Evolutionary conservation across 2,888 invertebrate genomes (phyloP), one percentile per base, ranked within the genome.

Genomic region (Agrotis puta): DNA sequence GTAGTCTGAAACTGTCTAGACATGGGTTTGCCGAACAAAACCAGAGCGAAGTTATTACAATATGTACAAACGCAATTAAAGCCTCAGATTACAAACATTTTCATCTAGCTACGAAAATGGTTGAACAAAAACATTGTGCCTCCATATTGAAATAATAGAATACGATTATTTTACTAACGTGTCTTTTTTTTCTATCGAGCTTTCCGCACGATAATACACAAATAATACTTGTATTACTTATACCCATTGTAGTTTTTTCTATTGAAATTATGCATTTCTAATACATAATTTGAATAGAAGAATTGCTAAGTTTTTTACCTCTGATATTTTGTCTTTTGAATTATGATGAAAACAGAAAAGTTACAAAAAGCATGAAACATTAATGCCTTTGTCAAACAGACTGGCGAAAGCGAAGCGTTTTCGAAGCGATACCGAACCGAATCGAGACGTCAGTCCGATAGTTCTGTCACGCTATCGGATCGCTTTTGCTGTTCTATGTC

Each of bases 91-190:
- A n/a, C 47, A 48, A 53, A 70, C 33, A 70, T 63, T 76, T 58
- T 53, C 51, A 47, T 51, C n/a, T 18, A 13, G 16, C 14, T 47
- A 69, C 13, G 48, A 56, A 33, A 64, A 66, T 57, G 18, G 39
- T 22, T 39, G 14, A 50, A 20, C 33, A 33, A 74, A 61, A 51
- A 24, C 47, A 39, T 57, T 39, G 13, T 57, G 9, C 24, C 59
- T 56, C 11, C 11, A 50, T 75, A 56, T 75, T 56, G 22, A 74
- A 68, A 61, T 50, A 20, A 51, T 27, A n/a, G n/a, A 63, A 62
- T 22, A 53, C 16, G 13, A 27, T 24, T 43, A 48, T 66, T 27
- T 16, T 53, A 43, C 16, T 53, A 64, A 45, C 16, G 11, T 33
- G 20, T 39, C 14, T 7, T 1, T 45, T 71, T 9, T 1, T 45